phyloP scores from a whole-genome alignment of 2,888 invertebrate genomes.

The Cyrtodaria siliqua region DNA sequence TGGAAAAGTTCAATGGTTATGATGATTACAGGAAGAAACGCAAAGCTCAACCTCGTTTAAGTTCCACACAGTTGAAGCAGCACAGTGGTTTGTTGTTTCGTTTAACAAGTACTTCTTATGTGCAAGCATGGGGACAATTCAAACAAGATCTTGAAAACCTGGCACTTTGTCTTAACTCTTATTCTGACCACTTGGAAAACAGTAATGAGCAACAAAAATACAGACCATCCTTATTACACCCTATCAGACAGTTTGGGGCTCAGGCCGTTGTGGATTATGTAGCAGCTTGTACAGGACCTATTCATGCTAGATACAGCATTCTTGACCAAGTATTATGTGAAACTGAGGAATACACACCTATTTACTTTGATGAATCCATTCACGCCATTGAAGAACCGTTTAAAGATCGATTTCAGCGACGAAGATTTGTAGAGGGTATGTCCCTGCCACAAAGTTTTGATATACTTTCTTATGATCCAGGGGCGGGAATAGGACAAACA shows the following conservation, averaged over 20 bases:
- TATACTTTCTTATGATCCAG: slow-evolving; percentile 3
- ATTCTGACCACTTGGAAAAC: slow-evolving; percentile 16
- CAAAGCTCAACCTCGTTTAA: slow-evolving; percentile 18
- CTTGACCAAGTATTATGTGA: slow-evolving; percentile 18
- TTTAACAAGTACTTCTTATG: background rate
- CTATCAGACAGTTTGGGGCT: slow-evolving; percentile 8
- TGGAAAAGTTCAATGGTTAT: slow-evolving; percentile 23
- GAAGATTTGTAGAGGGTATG: slow-evolving; percentile 18
- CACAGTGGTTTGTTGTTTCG: slow-evolving; percentile 20
- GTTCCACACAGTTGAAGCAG: slow-evolving; percentile 13
- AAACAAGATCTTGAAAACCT: slow-evolving; percentile 20
- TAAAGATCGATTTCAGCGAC: background rate
- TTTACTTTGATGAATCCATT: slow-evolving; percentile 26
- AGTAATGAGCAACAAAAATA: slow-evolving; percentile 21
- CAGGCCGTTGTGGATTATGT: background rate
- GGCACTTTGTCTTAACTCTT: slow-evolving; percentile 10
- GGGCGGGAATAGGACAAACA: slow-evolving; percentile 10
- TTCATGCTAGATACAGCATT: slow-evolving; percentile 1
- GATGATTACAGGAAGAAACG: slow-evolving; percentile 37
- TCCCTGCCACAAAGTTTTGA: slow-evolving; percentile 8
- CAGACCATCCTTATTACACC: slow-evolving; percentile 15
- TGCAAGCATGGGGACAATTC: slow-evolving; percentile 24
- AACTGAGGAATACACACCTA: background rate
- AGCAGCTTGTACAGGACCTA: background rate
- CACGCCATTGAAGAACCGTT: slow-evolving; percentile 6